A percentile compares a stretch with the other conserved stretches of the same genome.
Evolutionary conservation across 2,113 vertebrate species (phyloP).

Genomic region (Pteruthius melanotis): DNA sequence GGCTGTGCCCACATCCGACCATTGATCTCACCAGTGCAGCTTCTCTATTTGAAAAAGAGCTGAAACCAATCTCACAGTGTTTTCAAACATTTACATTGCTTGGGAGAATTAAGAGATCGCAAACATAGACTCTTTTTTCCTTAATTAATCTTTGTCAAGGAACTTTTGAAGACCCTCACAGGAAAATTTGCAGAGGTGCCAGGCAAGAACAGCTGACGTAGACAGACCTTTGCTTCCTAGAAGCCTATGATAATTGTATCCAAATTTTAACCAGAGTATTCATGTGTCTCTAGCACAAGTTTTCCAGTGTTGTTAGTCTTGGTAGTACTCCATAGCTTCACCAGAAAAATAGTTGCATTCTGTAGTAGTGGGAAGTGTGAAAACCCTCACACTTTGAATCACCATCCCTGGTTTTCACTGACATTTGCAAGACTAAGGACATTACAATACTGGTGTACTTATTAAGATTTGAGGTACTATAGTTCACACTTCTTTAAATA

Average conservation of each 20-base stretch:
- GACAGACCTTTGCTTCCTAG: not conserved
- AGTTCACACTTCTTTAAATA: not conserved
- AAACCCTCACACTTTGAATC: not conserved
- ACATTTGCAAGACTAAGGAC: not conserved
- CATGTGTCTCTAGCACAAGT: not conserved
- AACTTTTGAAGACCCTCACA: not conserved
- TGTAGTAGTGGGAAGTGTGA: not conserved
- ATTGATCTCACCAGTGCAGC: not conserved
- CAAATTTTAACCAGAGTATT: not conserved
- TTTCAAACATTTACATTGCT: conserved; percentile 15
- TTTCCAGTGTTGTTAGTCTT: not conserved
- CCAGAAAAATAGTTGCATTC: not conserved
- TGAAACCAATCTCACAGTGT: not conserved
- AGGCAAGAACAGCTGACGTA: not conserved
- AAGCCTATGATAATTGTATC: not conserved
- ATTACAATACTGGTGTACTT: not conserved
- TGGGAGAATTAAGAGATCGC: not conserved
- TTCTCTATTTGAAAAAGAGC: not conserved
- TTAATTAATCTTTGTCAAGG: not conserved
- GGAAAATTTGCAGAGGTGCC: not conserved
- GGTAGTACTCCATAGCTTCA: not conserved
- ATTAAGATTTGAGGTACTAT: not conserved
- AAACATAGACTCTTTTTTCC: not conserved
- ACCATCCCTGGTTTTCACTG: not conserved
- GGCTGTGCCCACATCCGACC: not conserved